Conservation (phyloP, 2,888 invertebrate genomes). For the Chrysolina haemoptera region DNA sequence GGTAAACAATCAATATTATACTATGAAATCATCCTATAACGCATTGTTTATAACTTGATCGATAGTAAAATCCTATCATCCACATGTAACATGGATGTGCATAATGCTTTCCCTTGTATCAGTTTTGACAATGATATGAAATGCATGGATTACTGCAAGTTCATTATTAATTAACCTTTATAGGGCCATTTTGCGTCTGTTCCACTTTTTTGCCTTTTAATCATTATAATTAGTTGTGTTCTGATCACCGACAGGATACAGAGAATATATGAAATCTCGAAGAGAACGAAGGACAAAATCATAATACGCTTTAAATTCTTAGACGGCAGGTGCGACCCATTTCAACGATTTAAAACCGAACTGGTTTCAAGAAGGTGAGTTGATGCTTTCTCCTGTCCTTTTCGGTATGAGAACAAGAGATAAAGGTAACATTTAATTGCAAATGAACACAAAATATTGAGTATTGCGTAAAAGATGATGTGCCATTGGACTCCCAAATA, state of each 20-base stretch:
- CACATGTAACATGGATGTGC: neutral
- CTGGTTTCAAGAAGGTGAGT: constrained; percentile 46
- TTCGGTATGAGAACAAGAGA: neutral
- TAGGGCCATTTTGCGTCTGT: neutral
- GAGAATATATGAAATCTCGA: constrained; percentile 43
- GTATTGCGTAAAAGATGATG: too few relatives aligned
- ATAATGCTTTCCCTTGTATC: neutral
- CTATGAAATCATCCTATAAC: too few relatives aligned
- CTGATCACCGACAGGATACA: constrained; percentile 40
- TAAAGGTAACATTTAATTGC: neutral
- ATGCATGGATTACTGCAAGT: neutral
- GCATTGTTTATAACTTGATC: neutral
- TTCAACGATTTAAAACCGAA: constrained; percentile 51
- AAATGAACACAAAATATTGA: too few relatives aligned
- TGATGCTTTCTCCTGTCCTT: constrained; percentile 38
- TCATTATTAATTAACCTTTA: constrained; percentile 10
- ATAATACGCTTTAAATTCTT: constrained; percentile 54
- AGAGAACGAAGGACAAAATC: constrained; percentile 42
- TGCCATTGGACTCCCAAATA: too few relatives aligned
- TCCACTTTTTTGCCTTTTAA: constrained; percentile 22
- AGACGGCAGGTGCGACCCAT: constrained; percentile 63
- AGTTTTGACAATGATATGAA: neutral
- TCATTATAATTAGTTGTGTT: constrained; percentile 23
- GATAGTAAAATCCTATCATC: neutral
- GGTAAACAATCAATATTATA: too few relatives aligned